Evolutionary conservation across 2,888 invertebrate genomes (phyloP).

Genomic region (Drosophila meridionalis): DNA sequence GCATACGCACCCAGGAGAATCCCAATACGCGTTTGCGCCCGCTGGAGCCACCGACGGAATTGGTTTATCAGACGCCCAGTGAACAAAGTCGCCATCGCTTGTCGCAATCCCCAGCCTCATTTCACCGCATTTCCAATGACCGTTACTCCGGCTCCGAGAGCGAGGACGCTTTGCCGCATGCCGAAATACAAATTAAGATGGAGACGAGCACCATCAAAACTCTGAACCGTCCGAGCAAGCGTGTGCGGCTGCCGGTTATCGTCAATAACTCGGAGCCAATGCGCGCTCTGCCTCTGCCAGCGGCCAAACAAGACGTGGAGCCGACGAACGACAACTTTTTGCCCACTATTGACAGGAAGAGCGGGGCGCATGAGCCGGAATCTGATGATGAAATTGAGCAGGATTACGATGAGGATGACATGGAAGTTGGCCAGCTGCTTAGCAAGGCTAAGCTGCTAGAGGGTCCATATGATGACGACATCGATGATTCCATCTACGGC

Average conservation of each 20-base stretch:
- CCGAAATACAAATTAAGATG: conserved; percentile 59
- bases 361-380: conserved; percentile 35
- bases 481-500: background rate
- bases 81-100: background rate
- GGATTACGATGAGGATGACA: conserved; percentile 30
- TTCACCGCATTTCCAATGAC: conserved; percentile 6
- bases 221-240: conserved; percentile 55
- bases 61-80: background rate
- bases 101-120: background rate
- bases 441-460: conserved; percentile 20
- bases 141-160: conserved; percentile 42
- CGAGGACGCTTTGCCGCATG: conserved; percentile 22
- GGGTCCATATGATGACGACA: conserved; percentile 19
- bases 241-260: conserved; percentile 36
- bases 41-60: conserved; percentile 9
- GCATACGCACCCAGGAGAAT: conserved; percentile 52
- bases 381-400: conserved; percentile 18
- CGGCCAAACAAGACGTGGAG: conserved; percentile 53
- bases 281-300: conserved; percentile 48
- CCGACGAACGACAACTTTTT: conserved; percentile 33
- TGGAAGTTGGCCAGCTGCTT: conserved; percentile 25
- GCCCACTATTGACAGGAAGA: conserved; percentile 33
- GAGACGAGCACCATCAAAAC: conserved; percentile 58
- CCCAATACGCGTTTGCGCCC: conserved; percentile 37
- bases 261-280: conserved; percentile 31